Base-by-base conservation (phyloP, 2,888 invertebrate genomes). In the Junonia oenone region DNA sequence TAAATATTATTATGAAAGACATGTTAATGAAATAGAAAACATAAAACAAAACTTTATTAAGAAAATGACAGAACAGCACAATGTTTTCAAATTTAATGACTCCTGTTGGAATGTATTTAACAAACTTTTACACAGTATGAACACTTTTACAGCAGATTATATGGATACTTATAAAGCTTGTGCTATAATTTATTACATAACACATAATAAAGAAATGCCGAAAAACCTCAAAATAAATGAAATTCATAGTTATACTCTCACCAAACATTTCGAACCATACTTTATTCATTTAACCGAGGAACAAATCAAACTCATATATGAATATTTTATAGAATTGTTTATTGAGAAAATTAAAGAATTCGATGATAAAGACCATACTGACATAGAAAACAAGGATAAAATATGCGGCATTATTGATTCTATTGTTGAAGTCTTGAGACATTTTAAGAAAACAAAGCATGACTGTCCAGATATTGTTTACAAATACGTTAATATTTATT, bases 1-100 rank as follows among this genome's bases (percentile, higher is more conserved):
- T 3, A 65, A 64, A n/a, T 75, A 83, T 64, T 84, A 72, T 61
- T 72, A 73, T 53, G 68, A 76, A 0, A 73, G 77, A 54, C 81
- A 81, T 66, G 62, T 71, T 0, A 83, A 83, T 62, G 84, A 82
- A 66, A 58, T 27, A 22, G 58, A 33, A 31, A 46, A 55, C 13
- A 35, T 48, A 1, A 83, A 75, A 66, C 64, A 70, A 19, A 33
- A 40, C 4, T 82, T 83, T 63, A 26, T 84, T 15, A 60, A 70
- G 2, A 56, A 61, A 33, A 51, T 82, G 6, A 38, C 73, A 45
- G 31, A 55, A 0, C 29, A 59, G 2, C 69, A 78, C 51, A 73
- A 76, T 58, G 63, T 78, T 29, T 78, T 71, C 48, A 63, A 71
- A 43, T 76, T 81, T 54, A 66, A 75, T 31, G 68, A 72, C 27